Evolutionary conservation across 23 tunicate genomes (phyloP), one percentile per base, ranked within the genome.

Genomic region (Trididemnum clinides): DNA sequence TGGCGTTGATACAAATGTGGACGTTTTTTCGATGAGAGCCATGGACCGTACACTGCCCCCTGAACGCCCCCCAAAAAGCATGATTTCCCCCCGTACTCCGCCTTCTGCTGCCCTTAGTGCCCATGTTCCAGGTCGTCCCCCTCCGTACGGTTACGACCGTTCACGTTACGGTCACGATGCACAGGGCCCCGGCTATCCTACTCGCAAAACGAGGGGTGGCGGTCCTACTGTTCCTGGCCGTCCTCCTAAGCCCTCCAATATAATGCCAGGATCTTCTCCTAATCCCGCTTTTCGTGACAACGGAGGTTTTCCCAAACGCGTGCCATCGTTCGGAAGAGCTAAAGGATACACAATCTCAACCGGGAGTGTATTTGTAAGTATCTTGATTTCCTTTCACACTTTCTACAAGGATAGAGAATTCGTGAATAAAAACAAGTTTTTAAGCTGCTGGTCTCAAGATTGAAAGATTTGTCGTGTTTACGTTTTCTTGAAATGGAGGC

Each of bases 41-140:
- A 30, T 2, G 12, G 51, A 33, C n/a, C 73, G 88, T 1, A 77
- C 77, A 4, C 26, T 38, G 31, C 97, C 97, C 38, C 91, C 97
- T 20, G 88, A 82, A 30, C 39, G 97, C 31, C 91, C 97, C 64
- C 97, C 97, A 0, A 74, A 75, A 31, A 51, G 84, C 5, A 51
- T 80, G 23, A 30, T 78, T 36, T 83, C 90, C 50, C 97, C 97
- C 6, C 66, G 90, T 4, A 87, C 90, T 59, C 96, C 96, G 1
- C 96, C 90, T 0, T 80, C 83, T 39, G 73, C 72, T 0, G 70
- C 78, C 20, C 26, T 85, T 12, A 32, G 22, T 27, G 30, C 62
- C 18, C 84, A 65, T 44, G 49, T 69, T 22, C 86, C 91, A 2
- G 91, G 73, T 15, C 28, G 88, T 6, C 65, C 65, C 50, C 78